Percentiles rank a stretch among this genome's conserved stretches.
Conservation (phyloP, 2,888 invertebrate genomes). For the Ochropleura leucogaster region DNA sequence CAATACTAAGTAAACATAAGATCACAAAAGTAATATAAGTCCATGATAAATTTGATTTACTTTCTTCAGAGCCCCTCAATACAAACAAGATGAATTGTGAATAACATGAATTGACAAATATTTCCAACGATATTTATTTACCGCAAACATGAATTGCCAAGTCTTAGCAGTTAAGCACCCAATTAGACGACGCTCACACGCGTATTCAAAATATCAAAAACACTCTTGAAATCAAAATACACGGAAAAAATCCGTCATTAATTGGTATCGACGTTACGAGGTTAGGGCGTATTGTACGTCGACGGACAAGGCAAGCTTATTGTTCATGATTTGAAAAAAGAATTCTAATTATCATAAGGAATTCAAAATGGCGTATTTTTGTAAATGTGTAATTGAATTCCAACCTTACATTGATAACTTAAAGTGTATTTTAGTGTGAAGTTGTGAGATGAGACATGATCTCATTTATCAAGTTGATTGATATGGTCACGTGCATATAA, state of each 20-base stretch:
- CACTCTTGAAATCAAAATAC: conserved; percentile 66
- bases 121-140: conserved; percentile 32
- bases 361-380: conserved; percentile 14
- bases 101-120: conserved; percentile 5
- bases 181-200: conserved; percentile 56
- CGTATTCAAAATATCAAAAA: conserved; percentile 52
- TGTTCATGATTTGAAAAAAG: conserved; percentile 51
- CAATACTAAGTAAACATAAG: not conserved
- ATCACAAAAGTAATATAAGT: not conserved
- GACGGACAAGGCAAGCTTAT: conserved; percentile 24
- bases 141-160: conserved; percentile 22
- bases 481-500: conserved; percentile 59
- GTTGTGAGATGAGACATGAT: not conserved
- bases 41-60: not conserved
- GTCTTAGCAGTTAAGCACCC: conserved; percentile 30
- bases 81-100: not conserved
- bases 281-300: conserved; percentile 29
- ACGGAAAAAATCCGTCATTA: conserved; percentile 74
- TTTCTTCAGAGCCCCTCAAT: not conserved
- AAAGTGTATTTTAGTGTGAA: conserved; percentile 23
- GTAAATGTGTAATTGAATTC: not conserved
- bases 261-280: conserved; percentile 68
- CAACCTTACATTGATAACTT: accelerated
- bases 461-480: not conserved
- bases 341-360: conserved; percentile 17